Base-by-base conservation (phyloP, 2,113 vertebrate species). In the Arizona elegans region DNA sequence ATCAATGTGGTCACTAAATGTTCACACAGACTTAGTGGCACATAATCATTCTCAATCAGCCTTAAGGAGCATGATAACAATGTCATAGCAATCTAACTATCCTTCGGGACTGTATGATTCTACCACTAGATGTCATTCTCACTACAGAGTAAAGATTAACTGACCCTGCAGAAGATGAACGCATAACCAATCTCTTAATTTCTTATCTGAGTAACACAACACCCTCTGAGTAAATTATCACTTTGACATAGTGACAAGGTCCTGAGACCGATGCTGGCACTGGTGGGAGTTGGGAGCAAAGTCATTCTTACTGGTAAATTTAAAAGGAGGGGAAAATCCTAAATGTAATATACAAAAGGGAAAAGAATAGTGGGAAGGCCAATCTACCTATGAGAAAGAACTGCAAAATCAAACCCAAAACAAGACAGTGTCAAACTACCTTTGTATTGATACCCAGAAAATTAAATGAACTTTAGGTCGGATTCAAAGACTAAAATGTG, bases 101-200 rank as follows among this genome's bases (percentile, higher is more conserved):
- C 43, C 13, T 81, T 38, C 8, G 23, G 43, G n/a, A 26, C 24
- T 19, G 29, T 17, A 8, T 33, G 23, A 3, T 13, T 13, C 47
- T 87, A 15, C 62, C 92, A 91, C 89, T 47, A 90, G 91, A 88
- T 90, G 91, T 75, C 93, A 81, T 91, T 56, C 88, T 94, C 58
- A 86, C 85, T 58, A 59, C 81, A 90, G 55, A 52, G 53, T 59
- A 92, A 87, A 90, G 12, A 12, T 17, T 24, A 24, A 81, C 7
- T 81, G 33, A 81, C 43, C 54, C 1, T 17, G 50, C 12, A 33
- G 6, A 52, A 43, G 12, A 43, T 38, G 8, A 1, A 43, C 21
- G 75, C 70, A 81, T 81, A 81, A 81, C 6, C 17, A 81, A 81
- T 81, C 43, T 43, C 75, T 81, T 21, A 21, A 33, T 81, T 43